Conservation (phyloP, 1,140 invertebrate genomes). For the Aphelinus certus region DNA sequence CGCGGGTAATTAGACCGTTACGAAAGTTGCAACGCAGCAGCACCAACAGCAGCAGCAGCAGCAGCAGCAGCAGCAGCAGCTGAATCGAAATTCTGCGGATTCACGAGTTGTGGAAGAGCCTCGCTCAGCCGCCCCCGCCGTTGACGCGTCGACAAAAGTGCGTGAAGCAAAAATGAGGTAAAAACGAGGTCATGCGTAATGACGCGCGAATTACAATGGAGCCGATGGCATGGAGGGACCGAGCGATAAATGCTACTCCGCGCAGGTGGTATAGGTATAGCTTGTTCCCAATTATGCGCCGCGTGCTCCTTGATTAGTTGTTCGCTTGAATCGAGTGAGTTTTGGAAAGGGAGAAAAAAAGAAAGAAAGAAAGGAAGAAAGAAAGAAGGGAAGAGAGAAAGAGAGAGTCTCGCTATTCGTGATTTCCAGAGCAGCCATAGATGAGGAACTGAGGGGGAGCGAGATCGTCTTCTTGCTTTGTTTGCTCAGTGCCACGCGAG, state of each 20-base stretch:
- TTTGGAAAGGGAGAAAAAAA: neutral
- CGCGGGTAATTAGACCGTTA: too few species aligned
- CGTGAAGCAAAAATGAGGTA: conserved; percentile 27
- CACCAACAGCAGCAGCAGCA: too few species aligned
- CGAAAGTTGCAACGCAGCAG: too few species aligned
- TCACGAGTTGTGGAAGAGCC: too few species aligned
- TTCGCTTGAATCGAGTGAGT: too few species aligned
- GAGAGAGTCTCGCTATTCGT: neutral
- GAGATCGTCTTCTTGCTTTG: too few species aligned
- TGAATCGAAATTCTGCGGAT: too few species aligned
- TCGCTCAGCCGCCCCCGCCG: too few species aligned
- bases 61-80: too few species aligned
- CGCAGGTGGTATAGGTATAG: too few species aligned
- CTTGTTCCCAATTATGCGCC: too few species aligned
- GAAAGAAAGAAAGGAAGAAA: neutral
- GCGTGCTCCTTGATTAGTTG: too few species aligned
- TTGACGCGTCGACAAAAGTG: neutral
- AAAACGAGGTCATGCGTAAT: conserved; percentile 30
- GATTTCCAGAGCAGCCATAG: neutral
- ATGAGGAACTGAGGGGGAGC: neutral
- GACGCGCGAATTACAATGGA: conserved; percentile 17
- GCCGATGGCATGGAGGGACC: conserved; percentile 1
- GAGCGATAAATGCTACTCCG: neutral
- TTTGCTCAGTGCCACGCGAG: neutral
- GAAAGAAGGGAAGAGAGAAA: neutral